Conservation (phyloP, 1,140 invertebrate species). For the Monochamus saltuarius region DNA sequence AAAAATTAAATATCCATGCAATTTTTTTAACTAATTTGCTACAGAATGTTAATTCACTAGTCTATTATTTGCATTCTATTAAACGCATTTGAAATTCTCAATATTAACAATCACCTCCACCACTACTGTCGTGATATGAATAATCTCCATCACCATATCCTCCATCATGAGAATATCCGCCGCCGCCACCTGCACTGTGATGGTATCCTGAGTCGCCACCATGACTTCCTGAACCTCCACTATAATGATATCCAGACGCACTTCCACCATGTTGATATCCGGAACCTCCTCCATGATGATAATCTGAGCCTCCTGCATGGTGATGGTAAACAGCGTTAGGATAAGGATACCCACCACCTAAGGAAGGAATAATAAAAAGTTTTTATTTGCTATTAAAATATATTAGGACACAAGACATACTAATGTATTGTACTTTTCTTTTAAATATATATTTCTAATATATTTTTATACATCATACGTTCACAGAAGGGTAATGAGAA, state of each 20-base stretch:
- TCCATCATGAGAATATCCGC: conserved; percentile 4
- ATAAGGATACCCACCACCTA: conserved; percentile 2
- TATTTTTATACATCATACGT: too few species aligned
- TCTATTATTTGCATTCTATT: too few species aligned
- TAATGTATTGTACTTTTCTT: too few species aligned
- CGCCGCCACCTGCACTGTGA: background rate
- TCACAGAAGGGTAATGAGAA: too few species aligned
- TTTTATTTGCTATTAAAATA: too few species aligned
- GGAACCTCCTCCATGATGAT: background rate
- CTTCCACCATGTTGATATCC: background rate
- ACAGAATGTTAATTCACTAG: too few species aligned
- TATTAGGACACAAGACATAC: too few species aligned
- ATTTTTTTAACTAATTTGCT: too few species aligned
- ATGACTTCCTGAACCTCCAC: background rate
- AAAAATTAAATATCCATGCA: too few species aligned
- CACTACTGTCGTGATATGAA: background rate
- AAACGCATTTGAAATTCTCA: too few species aligned
- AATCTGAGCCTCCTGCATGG: background rate
- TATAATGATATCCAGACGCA: background rate
- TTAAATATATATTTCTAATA: too few species aligned
- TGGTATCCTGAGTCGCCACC: background rate
- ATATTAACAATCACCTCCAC: background rate
- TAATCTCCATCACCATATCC: background rate
- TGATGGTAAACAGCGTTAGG: background rate
- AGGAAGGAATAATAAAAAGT: background rate